Base-by-base conservation (phyloP, 2,113 vertebrate genomes). In the Scortum barcoo region DNA sequence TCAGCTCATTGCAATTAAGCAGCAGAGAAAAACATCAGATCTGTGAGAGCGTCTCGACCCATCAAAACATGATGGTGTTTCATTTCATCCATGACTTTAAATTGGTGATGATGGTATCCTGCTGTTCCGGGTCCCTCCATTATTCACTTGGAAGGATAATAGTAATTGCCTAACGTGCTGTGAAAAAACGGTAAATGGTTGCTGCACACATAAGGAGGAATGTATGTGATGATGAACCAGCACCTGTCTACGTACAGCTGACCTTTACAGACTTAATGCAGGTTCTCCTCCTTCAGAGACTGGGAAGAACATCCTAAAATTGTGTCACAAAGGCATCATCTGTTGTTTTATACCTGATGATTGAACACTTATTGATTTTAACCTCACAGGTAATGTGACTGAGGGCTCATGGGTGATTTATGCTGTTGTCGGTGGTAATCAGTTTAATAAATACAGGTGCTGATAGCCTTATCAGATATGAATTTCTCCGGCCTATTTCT, bases 71-170 rank as follows among this genome's bases (percentile, higher is more conserved):
- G 38, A 78, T 51, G 48, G n/a, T 60, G 74, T 88, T 72, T 86
- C 51, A 80, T 80, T 90, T 89, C 60, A 61, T 88, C 79, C 63
- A n/a, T 36, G 54, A 83, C 54, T 88, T 90, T 87, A 84, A 90
- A 92, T 89, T 88, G 78, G 62, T 69, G 69, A 76, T 79, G 80
- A 88, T 82, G 80, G 78, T 67, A 38, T 80, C 78, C 86, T 81
- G 85, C 86, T 88, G 89, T 38, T 88, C 81, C 38, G 28, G 46
- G 33, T 58, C 73, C 68, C 74, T 77, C 70, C 72, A 82, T 89
- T 86, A 89, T 73, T 79, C 72, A 89, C 84, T 86, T 72, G 78
- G 83, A 86, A 76, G 87, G 83, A 89, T 84, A 85, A 86, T 72
- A 75, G 62, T 76, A 88, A 86, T 81, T 88, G 86, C 67, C 83